Evolutionary conservation across 2,888 invertebrate species (phyloP).

Genomic region (Tetragnatha montana): DNA sequence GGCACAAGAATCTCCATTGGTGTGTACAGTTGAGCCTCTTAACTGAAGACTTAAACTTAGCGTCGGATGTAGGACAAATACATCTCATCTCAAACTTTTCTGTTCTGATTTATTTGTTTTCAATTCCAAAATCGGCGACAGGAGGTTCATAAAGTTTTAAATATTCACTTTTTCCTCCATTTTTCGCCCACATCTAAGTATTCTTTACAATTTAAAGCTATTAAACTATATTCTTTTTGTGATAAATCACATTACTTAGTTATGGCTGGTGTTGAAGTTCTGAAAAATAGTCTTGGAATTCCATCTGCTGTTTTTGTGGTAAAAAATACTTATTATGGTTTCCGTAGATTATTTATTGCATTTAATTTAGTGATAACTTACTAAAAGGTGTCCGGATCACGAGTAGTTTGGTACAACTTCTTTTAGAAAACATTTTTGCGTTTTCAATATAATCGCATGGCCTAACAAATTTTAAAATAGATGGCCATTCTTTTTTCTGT

Average conservation of each 20-base stretch:
- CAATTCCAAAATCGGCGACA: background rate
- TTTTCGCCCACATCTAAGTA: background rate
- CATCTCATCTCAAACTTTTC: background rate
- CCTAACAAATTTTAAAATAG: too few relatives aligned
- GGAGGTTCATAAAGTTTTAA: background rate
- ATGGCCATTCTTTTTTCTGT: too few relatives aligned
- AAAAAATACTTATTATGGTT: slow-evolving; percentile 76
- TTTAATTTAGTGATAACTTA: background rate
- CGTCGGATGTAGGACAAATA: background rate
- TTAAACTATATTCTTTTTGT: background rate
- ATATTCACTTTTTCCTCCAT: background rate
- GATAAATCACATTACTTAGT: background rate
- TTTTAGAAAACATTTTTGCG: background rate
- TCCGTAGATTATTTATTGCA: background rate
- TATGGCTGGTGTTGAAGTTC: background rate
- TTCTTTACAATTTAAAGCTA: background rate
- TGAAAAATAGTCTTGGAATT: slow-evolving; percentile 82
- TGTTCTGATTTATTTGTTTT: background rate
- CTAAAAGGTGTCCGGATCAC: background rate
- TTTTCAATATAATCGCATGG: background rate
- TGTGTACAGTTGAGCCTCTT: too few relatives aligned
- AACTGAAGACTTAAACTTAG: too few relatives aligned
- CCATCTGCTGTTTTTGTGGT: slow-evolving; percentile 92
- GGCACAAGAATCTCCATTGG: too few relatives aligned
- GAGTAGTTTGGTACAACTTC: background rate